Evolutionary conservation across 2,888 invertebrate genomes (phyloP).

Genomic region (Drosophila algonquin): DNA sequence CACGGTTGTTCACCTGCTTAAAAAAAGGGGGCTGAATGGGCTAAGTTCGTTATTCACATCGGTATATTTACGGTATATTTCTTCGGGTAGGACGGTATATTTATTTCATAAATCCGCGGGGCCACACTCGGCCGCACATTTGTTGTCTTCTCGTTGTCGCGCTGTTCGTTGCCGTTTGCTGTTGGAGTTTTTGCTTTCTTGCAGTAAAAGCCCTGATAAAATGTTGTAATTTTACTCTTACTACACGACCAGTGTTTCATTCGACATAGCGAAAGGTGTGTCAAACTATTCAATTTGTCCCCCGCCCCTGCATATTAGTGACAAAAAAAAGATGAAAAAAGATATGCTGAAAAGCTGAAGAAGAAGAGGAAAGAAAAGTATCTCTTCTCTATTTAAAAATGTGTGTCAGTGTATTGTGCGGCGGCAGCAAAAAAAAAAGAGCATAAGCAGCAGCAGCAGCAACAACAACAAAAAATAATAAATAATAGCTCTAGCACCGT

Average conservation of each 20-base stretch:
- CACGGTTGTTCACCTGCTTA: too few relatives aligned
- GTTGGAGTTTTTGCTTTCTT: background rate
- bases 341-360: conserved; percentile 62
- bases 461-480: conserved; percentile 58
- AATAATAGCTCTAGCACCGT: conserved; percentile 62
- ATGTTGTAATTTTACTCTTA: conserved; percentile 68
- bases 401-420: conserved; percentile 76
- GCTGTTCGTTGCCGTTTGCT: conserved; percentile 1
- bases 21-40: too few relatives aligned
- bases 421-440: conserved; percentile 3
- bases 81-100: too few relatives aligned
- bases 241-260: conserved; percentile 55
- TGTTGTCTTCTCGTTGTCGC: conserved; percentile 16
- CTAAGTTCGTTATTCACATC: too few relatives aligned
- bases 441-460: conserved; percentile 7
- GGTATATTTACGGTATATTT: too few relatives aligned
- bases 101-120: too few relatives aligned
- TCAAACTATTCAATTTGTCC: conserved; percentile 38
- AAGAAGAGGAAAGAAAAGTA: conserved; percentile 65
- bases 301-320: conserved; percentile 51
- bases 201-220: conserved; percentile 33
- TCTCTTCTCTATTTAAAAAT: conserved; percentile 78
- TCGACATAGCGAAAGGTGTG: conserved; percentile 63
- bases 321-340: conserved; percentile 66
- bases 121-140: conserved; percentile 3